These are phyloP conservation scores for Felis chaus DNA, from an alignment of 2,113 vertebrate genomes.

Conservation along the genomic window DNA sequence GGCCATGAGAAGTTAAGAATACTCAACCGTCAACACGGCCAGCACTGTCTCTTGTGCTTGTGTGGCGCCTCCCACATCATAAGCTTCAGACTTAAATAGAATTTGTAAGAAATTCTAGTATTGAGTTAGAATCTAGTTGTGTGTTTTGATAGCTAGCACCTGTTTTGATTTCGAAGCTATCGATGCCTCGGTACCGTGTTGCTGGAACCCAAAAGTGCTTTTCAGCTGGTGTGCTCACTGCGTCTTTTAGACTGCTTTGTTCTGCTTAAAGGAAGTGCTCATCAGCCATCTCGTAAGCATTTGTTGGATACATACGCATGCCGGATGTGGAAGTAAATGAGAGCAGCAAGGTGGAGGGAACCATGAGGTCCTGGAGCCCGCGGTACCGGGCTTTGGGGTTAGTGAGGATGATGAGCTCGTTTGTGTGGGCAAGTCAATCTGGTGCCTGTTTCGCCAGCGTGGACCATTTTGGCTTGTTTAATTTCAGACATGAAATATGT, in stretches of 20 bases:
- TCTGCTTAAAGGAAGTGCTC: not conserved
- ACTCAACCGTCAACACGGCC: accelerated
- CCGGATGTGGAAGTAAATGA: not conserved
- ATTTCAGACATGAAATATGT: not conserved
- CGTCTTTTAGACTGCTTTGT: not conserved
- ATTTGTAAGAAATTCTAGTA: not conserved
- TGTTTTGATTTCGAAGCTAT: not conserved
- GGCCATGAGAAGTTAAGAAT: not conserved
- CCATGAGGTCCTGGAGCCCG: accelerated
- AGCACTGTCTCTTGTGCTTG: not conserved
- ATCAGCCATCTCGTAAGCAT: not conserved
- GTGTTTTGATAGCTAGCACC: not conserved
- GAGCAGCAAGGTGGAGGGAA: accelerated
- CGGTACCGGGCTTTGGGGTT: not conserved
- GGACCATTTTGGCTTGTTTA: not conserved
- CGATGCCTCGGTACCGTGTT: not conserved
- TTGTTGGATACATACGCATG: not conserved
- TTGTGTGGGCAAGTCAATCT: not conserved
- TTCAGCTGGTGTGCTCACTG: not conserved
- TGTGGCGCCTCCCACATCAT: accelerated
- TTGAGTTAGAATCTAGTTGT: not conserved
- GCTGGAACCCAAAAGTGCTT: not conserved
- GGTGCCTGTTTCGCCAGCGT: not conserved
- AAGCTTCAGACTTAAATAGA: not conserved
- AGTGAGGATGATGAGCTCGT: no score